A percentile compares a stretch with the other conserved stretches of the same genome.
Evolutionary conservation across 2,113 vertebrate species (phyloP).

Genomic region (Struthio camelus): DNA sequence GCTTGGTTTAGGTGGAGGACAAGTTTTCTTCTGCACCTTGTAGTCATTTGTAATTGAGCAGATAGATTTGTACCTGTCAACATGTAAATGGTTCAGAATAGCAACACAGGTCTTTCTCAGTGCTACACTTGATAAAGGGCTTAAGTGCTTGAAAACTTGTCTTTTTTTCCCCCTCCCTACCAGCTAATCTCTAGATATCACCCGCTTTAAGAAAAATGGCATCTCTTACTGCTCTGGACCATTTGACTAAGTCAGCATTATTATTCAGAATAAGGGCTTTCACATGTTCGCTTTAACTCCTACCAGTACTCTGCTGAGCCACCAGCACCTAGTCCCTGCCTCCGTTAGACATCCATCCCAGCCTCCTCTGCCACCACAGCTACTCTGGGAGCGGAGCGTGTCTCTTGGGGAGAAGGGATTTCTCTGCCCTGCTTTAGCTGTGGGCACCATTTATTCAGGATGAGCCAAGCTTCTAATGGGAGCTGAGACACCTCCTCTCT

Average conservation of each 20-base stretch:
- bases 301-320: neutral
- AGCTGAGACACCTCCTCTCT: neutral
- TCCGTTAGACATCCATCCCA: neutral
- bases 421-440: neutral
- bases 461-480: rapidly evolving
- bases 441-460: neutral
- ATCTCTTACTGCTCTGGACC: neutral
- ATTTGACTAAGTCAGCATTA: neutral
- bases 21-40: neutral
- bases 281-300: neutral
- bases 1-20: neutral
- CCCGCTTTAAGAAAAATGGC: neutral
- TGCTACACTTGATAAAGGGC: rapidly evolving
- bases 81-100: neutral
- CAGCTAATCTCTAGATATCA: neutral
- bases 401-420: neutral
- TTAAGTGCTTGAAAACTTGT: neutral
- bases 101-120: neutral
- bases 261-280: neutral
- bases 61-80: neutral
- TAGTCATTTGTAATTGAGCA: neutral
- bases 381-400: rapidly evolving
- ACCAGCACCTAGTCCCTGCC: neutral
- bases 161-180: neutral
- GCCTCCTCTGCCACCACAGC: neutral